A percentile compares a stretch with the other conserved stretches of the same genome.
Evolutionary conservation across 2,888 invertebrate genomes (phyloP).

Genomic region (Dryadula phaetusa): DNA sequence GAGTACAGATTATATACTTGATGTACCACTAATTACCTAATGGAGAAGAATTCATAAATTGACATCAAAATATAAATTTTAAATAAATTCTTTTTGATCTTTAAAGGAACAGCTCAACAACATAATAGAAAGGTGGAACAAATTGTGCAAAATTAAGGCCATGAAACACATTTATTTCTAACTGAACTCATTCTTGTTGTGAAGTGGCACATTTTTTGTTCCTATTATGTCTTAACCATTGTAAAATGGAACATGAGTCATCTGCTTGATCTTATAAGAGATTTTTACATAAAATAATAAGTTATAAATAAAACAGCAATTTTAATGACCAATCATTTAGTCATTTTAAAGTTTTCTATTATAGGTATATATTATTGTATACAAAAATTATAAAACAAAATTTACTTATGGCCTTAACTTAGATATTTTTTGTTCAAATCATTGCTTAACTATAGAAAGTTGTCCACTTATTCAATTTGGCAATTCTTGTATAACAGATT

Average conservation of each 20-base stretch:
- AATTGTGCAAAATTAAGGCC: conserved; percentile 23
- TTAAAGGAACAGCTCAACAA: neutral
- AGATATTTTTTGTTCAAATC: conserved; percentile 35
- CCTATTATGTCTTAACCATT: conserved; percentile 6
- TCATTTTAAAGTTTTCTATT: too few species aligned
- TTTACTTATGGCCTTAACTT: conserved; percentile 32
- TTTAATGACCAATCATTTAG: too few species aligned
- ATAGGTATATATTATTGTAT: too few species aligned
- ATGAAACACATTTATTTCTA: conserved; percentile 14
- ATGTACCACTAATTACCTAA: too few species aligned
- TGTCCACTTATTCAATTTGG: neutral
- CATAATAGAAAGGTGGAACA: conserved; percentile 18
- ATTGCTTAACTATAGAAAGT: conserved; percentile 28
- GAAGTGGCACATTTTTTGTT: conserved; percentile 8
- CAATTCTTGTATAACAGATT: conserved; percentile 7
- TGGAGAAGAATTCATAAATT: too few species aligned
- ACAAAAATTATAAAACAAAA: neutral
- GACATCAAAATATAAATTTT: neutral
- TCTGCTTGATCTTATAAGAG: conserved; percentile 12
- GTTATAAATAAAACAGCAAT: too few species aligned
- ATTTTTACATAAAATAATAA: neutral
- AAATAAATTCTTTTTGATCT: neutral
- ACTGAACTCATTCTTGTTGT: conserved; percentile 13
- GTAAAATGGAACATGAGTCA: conserved; percentile 9
- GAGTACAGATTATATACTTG: too few species aligned